Evolutionary conservation across 2,797 vertebrate genomes (phyloP).

Genomic region (Rhynchonycteris naso): DNA sequence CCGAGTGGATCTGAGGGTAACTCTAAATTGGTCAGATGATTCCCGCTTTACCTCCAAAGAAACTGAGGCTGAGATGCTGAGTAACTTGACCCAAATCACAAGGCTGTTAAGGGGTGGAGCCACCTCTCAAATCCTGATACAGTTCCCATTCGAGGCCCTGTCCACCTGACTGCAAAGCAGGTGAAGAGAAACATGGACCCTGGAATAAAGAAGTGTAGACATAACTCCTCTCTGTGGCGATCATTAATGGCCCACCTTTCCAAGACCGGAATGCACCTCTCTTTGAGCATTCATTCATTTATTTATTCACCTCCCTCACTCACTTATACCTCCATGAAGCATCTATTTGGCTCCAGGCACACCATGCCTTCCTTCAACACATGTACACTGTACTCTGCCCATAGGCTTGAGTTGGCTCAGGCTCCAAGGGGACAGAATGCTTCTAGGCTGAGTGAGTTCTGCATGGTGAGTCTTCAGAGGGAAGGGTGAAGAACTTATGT

Average conservation of each 20-base stretch:
- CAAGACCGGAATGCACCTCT: background rate
- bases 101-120: background rate
- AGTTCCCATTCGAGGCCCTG: background rate
- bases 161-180: too few relatives aligned
- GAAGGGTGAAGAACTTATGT: background rate
- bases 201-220: rapidly evolving
- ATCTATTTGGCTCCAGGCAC: background rate
- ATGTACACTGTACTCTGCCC: background rate
- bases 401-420: background rate
- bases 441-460: background rate
- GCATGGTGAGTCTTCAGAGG: rapidly evolving
- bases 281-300: background rate
- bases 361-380: rapidly evolving
- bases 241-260: background rate
- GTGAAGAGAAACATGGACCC: background rate
- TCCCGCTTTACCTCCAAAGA: background rate
- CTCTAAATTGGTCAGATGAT: background rate
- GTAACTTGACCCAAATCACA: background rate
- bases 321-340: background rate
- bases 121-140: background rate
- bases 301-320: too few relatives aligned
- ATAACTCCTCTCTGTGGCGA: background rate
- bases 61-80: background rate
- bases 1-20: background rate
- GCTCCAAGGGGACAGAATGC: too few relatives aligned